Base-by-base conservation (phyloP, 2,113 vertebrate genomes). In the Paradisaea rubra region DNA sequence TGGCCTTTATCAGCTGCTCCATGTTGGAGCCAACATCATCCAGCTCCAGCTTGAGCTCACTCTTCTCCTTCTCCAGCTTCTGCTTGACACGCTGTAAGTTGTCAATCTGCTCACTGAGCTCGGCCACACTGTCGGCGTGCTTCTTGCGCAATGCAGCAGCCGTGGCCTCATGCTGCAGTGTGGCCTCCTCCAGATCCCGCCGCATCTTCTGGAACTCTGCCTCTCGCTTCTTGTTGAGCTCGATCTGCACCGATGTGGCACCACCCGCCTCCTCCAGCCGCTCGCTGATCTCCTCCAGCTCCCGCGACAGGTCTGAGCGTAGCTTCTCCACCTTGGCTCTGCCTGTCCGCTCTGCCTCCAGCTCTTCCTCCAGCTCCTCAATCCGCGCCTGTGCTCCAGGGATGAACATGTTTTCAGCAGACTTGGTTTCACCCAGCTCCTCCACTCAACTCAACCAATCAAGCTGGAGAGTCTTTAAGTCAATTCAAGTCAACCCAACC, bases 181-280 rank as follows among this genome's bases (percentile, higher is more conserved):
- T 93, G 28, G 92, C 92, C 77, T 93, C 92, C 33, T 93, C 99
- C 81, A 99, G 97, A 81, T 99, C 99, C 15, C 99, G 83, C 2
- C 98, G 97, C 91, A 99, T 97, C 97, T 98, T 99, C 96, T 99
- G 99, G 95, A 99, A 99, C 85, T 99, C 99, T 0, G 98, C 96
- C 87, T 99, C 99, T 22, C 99, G 98, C 96, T 99, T 99, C 96
- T 99, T 99, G 97, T 98, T 99, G 95, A 99, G 98, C 97, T 99
- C 99, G 0, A 99, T 93, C 96, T 99, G 99, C 88, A 98, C 98
- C 2, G 98, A 96, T 0, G 98, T 98, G 97, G 94, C 98, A 15
- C 98, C 97, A 2, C 99, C 97, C 0, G 98, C 98, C 86, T 99
- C 99, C 71, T 99, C 99, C 89, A 99, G 97, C 22, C 99, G 92